Conservation (phyloP, 2,888 invertebrate genomes). For the Drosophila helvetica region DNA sequence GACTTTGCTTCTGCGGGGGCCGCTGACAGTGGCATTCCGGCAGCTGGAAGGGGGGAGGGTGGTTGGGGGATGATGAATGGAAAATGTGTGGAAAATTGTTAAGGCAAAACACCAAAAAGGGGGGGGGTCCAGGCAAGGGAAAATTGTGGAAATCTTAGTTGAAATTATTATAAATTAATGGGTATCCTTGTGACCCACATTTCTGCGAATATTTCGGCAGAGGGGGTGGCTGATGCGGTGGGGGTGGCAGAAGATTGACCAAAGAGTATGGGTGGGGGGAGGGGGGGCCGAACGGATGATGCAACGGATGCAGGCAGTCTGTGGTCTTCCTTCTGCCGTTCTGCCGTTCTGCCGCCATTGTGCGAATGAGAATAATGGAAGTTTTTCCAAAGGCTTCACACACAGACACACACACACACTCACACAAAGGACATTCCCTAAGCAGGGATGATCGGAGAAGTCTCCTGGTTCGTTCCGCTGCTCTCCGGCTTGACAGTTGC, state of each 20-base stretch:
- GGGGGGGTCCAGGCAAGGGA: slow-evolving; percentile 55
- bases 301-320: slow-evolving; percentile 31
- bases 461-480: slow-evolving; percentile 35
- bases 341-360: slow-evolving; percentile 42
- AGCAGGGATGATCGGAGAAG: slow-evolving; percentile 32
- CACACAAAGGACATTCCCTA: slow-evolving; percentile 49
- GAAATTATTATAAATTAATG: slow-evolving; percentile 80
- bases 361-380: slow-evolving; percentile 56
- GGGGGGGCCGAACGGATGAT: slow-evolving; percentile 20
- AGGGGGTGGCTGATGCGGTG: slow-evolving; percentile 46
- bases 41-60: neutral
- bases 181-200: slow-evolving; percentile 77
- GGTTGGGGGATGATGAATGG: slow-evolving; percentile 68
- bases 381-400: slow-evolving; percentile 16
- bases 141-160: slow-evolving; percentile 78
- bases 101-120: slow-evolving; percentile 54
- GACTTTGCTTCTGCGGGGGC: slow-evolving; percentile 78
- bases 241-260: slow-evolving; percentile 15
- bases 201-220: slow-evolving; percentile 69
- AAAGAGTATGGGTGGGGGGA: slow-evolving; percentile 12
- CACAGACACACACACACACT: slow-evolving; percentile 35
- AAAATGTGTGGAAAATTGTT: slow-evolving; percentile 75
- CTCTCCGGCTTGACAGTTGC: slow-evolving; percentile 69
- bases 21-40: slow-evolving; percentile 76
- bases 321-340: slow-evolving; percentile 37